Base-by-base conservation (phyloP, 2,113 vertebrate species). In the Ceyx margarethae region DNA sequence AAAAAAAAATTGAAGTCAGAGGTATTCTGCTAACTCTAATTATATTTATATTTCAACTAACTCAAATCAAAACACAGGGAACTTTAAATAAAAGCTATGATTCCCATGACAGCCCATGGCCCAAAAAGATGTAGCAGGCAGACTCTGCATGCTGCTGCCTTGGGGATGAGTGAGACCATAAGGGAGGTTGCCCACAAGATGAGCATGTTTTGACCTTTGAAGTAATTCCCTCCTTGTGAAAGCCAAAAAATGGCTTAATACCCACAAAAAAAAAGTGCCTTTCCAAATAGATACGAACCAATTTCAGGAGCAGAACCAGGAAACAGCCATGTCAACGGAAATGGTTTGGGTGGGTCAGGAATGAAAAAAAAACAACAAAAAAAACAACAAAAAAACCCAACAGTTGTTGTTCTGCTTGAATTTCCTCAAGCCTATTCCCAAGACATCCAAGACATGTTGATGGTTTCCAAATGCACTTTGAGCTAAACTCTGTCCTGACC, bases 1-100 rank as follows among this genome's bases (percentile, higher is more conserved):
- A 66, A 85, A 92, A 94, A 85, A 92, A 94, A 90, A 86, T 53
- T 3, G 6, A 90, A 96, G 88, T 83, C 95, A 91, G 35, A 95
- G 86, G 84, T 87, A 65, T 54, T 94, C 69, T 89, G 76, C 83
- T 90, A 89, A 56, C 74, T 94, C 73, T 92, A 85, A 87, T 73
- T 80, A 37, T 57, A 77, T 84, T 92, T 92, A 61, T 92, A 85
- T 93, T 89, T 91, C 80, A 89, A 6, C 65, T 68, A 68, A 83
- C 42, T 85, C 67, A 81, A 89, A 93, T 91, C 87, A 95, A 90
- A 90, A 85, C 76, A 58, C 19, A 8, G 57, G 42, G 37, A 87
- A 89, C 67, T 76, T 74, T 45, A 54, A 93, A 90, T 71, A 87
- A 92, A 91, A 90, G 87, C 73, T 71, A 8, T 28, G n/a, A 82